These are phyloP conservation scores for Seriola aureovittata DNA, from an alignment of 2,113 vertebrate genomes.

Conservation along the genomic window DNA sequence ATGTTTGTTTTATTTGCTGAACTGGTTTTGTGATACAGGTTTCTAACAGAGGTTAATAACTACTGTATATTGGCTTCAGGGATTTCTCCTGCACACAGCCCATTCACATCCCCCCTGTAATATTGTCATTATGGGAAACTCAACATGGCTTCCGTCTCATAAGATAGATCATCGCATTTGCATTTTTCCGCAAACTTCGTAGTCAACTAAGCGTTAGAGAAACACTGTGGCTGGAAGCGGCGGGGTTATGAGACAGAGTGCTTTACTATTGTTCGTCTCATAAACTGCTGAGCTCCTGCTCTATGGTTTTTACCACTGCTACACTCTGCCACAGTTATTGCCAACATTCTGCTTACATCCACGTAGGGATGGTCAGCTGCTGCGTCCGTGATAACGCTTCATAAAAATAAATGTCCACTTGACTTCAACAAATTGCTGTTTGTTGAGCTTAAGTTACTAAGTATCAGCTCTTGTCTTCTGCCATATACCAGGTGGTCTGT, in stretches of 20 bases:
- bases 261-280: neutral
- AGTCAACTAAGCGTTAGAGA: neutral
- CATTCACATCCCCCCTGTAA: neutral
- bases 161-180: neutral
- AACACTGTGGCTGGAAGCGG: neutral
- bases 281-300: slow-evolving; percentile 11
- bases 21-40: neutral
- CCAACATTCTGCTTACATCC: neutral
- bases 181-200: neutral
- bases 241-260: neutral
- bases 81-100: neutral
- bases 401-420: neutral
- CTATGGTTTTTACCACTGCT: neutral
- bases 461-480: neutral
- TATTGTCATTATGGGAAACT: neutral
- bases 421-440: neutral
- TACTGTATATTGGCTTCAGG: slow-evolving; percentile 7
- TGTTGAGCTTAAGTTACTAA: neutral
- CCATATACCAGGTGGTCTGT: neutral
- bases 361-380: slow-evolving; percentile 4
- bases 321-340: neutral
- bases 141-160: neutral
- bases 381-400: neutral
- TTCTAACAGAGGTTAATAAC: neutral
- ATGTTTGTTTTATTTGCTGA: neutral